A percentile compares a stretch with the other conserved stretches of the same genome.
Conservation (phyloP, 2,888 invertebrate species). For the Drosophila macrospina region DNA sequence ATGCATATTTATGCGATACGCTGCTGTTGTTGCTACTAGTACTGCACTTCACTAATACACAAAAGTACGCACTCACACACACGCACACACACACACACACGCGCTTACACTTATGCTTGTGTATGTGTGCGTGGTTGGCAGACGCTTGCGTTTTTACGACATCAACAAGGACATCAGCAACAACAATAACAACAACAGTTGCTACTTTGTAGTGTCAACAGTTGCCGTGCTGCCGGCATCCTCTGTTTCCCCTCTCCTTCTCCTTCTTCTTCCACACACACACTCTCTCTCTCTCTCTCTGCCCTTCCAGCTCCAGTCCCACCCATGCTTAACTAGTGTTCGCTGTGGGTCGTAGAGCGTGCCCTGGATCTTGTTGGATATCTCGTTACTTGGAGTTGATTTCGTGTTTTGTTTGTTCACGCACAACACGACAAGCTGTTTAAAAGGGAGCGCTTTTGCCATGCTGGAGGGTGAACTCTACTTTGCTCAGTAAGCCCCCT, state of each 20-base stretch:
- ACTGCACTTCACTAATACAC: conserved; percentile 11
- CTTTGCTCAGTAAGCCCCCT: not conserved
- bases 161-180: conserved; percentile 55
- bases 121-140: conserved; percentile 6
- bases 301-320: too few species aligned
- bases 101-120: not conserved
- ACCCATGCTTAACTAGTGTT: too few species aligned
- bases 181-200: conserved; percentile 45
- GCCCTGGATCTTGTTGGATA: conserved; percentile 32
- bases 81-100: conserved; percentile 1
- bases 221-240: conserved; percentile 46
- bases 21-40: conserved; percentile 4
- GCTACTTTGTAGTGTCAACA: conserved; percentile 73
- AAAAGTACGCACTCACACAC: conserved; percentile 6
- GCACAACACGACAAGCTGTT: conserved; percentile 14
- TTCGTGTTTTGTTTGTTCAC: conserved; percentile 29
- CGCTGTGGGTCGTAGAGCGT: conserved; percentile 24
- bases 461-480: conserved; percentile 3
- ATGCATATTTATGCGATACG: conserved; percentile 69
- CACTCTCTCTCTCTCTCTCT: not conserved
- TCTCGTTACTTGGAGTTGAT: conserved; percentile 29
- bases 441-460: too few species aligned
- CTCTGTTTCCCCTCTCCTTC: not conserved
- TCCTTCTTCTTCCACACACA: too few species aligned
- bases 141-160: conserved; percentile 41